phyloP scores from a whole-genome alignment of 2,113 vertebrate species.

The Elaphurus davidianus region DNA sequence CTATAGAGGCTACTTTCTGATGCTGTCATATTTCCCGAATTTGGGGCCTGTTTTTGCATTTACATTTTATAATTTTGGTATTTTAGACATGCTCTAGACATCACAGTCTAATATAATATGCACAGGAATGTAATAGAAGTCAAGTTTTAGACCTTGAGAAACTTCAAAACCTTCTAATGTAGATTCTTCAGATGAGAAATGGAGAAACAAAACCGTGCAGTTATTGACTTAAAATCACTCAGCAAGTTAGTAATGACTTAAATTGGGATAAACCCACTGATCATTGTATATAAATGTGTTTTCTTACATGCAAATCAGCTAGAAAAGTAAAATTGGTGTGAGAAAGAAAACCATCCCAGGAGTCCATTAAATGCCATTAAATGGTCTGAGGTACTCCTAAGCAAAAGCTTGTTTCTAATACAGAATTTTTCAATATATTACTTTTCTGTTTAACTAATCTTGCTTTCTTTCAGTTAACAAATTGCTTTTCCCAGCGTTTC shows the following conservation, averaged over 20 bases:
- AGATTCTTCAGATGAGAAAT: neutral
- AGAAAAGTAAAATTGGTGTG: neutral
- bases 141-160: neutral
- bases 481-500: neutral
- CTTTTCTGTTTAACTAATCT: constrained; percentile 31
- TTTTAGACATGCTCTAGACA: neutral
- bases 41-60: neutral
- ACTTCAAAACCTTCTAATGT: neutral
- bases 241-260: neutral
- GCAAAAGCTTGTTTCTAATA: neutral
- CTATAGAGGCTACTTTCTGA: neutral
- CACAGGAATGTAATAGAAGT: neutral
- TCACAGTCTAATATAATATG: neutral
- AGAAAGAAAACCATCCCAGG: neutral
- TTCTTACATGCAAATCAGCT: neutral
- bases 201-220: neutral
- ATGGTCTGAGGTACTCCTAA: neutral
- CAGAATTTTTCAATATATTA: neutral
- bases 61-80: neutral
- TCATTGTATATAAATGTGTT: neutral
- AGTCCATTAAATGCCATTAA: neutral
- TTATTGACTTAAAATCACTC: neutral
- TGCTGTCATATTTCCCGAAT: neutral
- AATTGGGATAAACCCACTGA: neutral
- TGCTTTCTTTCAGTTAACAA: constrained; percentile 38